Percentiles rank a stretch among this genome's conserved stretches.
phyloP scores from a whole-genome alignment of 2,797 vertebrate species.

The Leontopithecus rosalia region DNA sequence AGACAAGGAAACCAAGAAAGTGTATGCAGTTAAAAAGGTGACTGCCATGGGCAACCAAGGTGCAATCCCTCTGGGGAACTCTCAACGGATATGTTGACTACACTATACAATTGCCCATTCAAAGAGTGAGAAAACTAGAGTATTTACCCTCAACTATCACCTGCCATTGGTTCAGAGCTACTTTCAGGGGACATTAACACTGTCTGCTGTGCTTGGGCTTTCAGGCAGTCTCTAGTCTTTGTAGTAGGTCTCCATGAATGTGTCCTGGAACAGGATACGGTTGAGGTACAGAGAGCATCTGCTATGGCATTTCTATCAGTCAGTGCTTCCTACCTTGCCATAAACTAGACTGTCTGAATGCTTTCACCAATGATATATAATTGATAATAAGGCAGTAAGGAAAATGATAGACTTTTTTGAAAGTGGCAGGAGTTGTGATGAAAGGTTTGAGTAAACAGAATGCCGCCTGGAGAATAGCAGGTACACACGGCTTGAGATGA shows the following conservation, averaged over 20 bases:
- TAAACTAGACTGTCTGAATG: not conserved
- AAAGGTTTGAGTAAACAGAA: not conserved
- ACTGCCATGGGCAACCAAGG: too few relatives aligned
- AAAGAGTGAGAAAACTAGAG: not conserved
- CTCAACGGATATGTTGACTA: not conserved
- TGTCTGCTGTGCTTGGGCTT: not conserved
- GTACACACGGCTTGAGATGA: not conserved
- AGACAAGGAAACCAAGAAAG: not conserved
- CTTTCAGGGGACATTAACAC: too few relatives aligned
- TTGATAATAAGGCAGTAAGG: not conserved
- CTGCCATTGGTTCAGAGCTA: not conserved
- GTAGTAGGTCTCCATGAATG: not conserved
- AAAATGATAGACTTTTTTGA: not conserved
- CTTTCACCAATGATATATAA: not conserved
- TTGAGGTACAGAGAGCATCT: not conserved
- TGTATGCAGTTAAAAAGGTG: not conserved
- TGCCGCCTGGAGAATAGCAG: not conserved
- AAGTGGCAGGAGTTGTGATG: rapidly evolving
- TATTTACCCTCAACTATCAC: not conserved
- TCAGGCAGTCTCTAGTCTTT: not conserved
- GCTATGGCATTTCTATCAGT: not conserved
- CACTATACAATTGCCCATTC: not conserved
- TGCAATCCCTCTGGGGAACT: not conserved
- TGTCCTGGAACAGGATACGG: rapidly evolving
- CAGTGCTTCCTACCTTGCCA: not conserved